Evolutionary conservation across 2,888 invertebrate species (phyloP).

Genomic region (Pilophorus perplexus): DNA sequence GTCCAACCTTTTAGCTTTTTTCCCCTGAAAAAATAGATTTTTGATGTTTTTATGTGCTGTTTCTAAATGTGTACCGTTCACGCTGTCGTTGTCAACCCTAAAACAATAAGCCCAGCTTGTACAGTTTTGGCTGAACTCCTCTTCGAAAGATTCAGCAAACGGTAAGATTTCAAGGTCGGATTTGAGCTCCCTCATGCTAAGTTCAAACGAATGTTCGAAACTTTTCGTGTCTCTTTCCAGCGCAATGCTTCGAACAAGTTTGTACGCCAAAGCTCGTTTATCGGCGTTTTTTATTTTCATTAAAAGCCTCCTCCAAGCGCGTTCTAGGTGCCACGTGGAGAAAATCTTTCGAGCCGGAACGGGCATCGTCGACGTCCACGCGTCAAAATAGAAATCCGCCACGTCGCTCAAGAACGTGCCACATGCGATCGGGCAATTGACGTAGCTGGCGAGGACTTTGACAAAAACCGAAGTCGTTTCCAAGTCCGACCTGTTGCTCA

Average conservation of each 20-base stretch:
- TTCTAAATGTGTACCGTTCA: slow-evolving; percentile 48
- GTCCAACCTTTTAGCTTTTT: slow-evolving; percentile 46
- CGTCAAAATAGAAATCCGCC: slow-evolving; percentile 47
- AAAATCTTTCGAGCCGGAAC: slow-evolving; percentile 39
- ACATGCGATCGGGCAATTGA: slow-evolving; percentile 29
- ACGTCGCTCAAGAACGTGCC: slow-evolving; percentile 49
- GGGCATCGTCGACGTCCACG: slow-evolving; percentile 48
- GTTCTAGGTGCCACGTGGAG: slow-evolving; percentile 49
- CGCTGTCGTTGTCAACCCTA: slow-evolving; percentile 42
- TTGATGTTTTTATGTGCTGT: slow-evolving; percentile 47
- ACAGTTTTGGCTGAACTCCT: background rate
- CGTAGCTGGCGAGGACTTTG: background rate
- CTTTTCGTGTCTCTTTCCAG: background rate
- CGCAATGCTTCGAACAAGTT: slow-evolving; percentile 3
- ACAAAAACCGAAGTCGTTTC: slow-evolving; percentile 9
- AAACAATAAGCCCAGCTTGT: slow-evolving; percentile 46
- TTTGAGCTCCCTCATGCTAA: slow-evolving; percentile 28
- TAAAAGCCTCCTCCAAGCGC: slow-evolving; percentile 46
- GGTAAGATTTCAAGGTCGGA: slow-evolving; percentile 42
- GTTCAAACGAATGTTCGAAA: background rate
- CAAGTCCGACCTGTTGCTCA: slow-evolving; percentile 15
- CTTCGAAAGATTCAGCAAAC: slow-evolving; percentile 45
- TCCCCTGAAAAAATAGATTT: slow-evolving; percentile 45
- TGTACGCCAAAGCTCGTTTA: slow-evolving; percentile 15
- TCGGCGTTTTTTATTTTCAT: slow-evolving; percentile 43